phyloP scores from a whole-genome alignment of 2,888 invertebrate genomes.

The Prosopocoilus inquinatus region DNA sequence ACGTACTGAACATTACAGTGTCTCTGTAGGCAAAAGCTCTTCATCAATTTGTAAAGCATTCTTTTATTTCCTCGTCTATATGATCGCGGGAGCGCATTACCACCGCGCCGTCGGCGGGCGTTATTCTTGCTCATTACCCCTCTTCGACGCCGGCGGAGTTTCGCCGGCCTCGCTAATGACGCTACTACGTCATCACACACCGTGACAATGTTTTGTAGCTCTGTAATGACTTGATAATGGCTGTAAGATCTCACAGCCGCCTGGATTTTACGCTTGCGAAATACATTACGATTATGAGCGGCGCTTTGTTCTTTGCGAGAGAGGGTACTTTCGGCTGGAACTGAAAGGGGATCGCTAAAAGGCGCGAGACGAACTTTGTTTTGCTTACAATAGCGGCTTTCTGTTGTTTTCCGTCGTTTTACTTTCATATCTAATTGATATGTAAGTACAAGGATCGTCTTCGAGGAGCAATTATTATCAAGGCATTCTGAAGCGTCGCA shows the following conservation, averaged over 20 bases:
- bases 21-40: conserved; percentile 7
- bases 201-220: conserved; percentile 38
- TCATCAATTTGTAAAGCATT: conserved; percentile 19
- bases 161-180: conserved; percentile 30
- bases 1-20: conserved; percentile 1
- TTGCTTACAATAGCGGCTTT: conserved; percentile 23
- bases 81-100: conserved; percentile 17
- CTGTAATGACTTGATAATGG: conserved; percentile 40
- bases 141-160: conserved; percentile 6
- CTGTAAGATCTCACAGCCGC: conserved; percentile 34
- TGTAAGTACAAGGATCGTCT: conserved; percentile 24
- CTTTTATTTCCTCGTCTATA: conserved; percentile 18
- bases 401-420: conserved; percentile 25
- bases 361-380: conserved; percentile 28
- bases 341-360: conserved; percentile 31
- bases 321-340: conserved; percentile 30
- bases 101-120: background rate
- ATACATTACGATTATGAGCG: conserved; percentile 38
- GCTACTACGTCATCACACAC: conserved; percentile 35
- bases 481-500: too few species aligned
- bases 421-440: conserved; percentile 29
- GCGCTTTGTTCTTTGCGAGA: conserved; percentile 34
- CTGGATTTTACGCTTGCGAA: conserved; percentile 36
- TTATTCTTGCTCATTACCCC: conserved; percentile 21
- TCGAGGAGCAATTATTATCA: too few species aligned